A percentile compares a stretch with the other conserved stretches of the same genome.
Evolutionary conservation across 2,113 vertebrate species (phyloP).

Genomic region (Microcebus ravelobensis): DNA sequence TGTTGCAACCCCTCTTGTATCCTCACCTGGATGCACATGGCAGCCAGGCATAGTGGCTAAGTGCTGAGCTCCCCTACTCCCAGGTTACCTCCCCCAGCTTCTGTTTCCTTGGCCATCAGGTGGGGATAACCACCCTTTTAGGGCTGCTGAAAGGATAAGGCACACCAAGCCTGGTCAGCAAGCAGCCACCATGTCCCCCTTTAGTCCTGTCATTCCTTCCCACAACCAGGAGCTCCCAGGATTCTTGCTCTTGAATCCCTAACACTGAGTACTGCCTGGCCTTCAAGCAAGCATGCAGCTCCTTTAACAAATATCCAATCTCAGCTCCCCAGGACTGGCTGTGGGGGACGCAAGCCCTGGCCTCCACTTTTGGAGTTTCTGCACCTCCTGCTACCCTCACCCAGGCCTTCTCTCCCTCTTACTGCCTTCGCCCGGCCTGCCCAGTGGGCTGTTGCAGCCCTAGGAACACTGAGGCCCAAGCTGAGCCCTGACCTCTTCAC

Average conservation of each 20-base stretch:
- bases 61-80: background rate
- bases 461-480: background rate
- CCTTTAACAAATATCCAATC: background rate
- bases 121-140: background rate
- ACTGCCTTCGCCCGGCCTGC: background rate
- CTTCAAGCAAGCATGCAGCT: background rate
- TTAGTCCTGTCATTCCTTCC: background rate
- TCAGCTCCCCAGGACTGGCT: background rate
- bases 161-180: background rate
- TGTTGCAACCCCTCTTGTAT: background rate
- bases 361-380: background rate
- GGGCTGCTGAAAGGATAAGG: background rate
- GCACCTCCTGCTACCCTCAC: background rate
- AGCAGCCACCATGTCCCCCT: background rate
- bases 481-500: background rate
- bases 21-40: background rate
- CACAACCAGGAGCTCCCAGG: background rate
- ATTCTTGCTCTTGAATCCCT: background rate
- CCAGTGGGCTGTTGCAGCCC: background rate
- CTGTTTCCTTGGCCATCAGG: background rate
- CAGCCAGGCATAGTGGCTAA: background rate
- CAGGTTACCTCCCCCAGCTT: background rate
- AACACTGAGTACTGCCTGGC: background rate
- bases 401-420: background rate
- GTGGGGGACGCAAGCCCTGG: background rate